Base-by-base conservation (phyloP, 2,888 invertebrate genomes). In the Polydrusus tereticollis region DNA sequence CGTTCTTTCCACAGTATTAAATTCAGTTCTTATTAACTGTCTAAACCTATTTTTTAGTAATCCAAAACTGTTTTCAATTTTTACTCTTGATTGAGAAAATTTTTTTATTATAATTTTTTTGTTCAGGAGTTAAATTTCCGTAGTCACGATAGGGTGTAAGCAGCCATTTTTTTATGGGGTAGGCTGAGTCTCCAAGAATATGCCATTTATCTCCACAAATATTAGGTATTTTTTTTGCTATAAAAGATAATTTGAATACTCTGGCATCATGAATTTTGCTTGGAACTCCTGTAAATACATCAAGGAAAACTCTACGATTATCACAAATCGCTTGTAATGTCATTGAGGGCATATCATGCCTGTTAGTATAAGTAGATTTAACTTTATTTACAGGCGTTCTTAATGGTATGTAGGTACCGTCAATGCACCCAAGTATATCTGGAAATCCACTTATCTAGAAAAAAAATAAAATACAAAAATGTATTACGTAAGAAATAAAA, bases 21-120 rank as follows among this genome's bases (percentile, higher is more conserved):
- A 43, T 18, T 70, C 67, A 45, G 71, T 43, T 20, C 59, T 20
- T 12, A 64, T 20, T 16, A 78, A 55, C 66, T 78, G 77, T 18
- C 77, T 52, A 43, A 79, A 81, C 18, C 79, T 70, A 33, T 57
- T 41, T 75, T 80, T 81, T 20, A 80, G 60, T 16, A 80, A 45
- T 18, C 79, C 80, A 72, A 83, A 83, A 8, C 80, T 57, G 70
- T 83, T 82, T 78, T 82, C 81, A 16, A 83, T 82, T 63, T 76
- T 70, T 1, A 82, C 79, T 55, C 81, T 59, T 4, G 79, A 78
- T 55, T 70, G 69, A 52, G 68, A 74, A 57, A 81, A 77, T n/a
- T 38, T 73, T 80, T 59, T 75, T 70, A 67, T 83, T 83, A 63
- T 66, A 83, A 18, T 63, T 63, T 60, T 45, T 78, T 75, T 83